Evolutionary conservation across 2,113 vertebrate species (phyloP).

Genomic region (Lophura nycthemera): DNA sequence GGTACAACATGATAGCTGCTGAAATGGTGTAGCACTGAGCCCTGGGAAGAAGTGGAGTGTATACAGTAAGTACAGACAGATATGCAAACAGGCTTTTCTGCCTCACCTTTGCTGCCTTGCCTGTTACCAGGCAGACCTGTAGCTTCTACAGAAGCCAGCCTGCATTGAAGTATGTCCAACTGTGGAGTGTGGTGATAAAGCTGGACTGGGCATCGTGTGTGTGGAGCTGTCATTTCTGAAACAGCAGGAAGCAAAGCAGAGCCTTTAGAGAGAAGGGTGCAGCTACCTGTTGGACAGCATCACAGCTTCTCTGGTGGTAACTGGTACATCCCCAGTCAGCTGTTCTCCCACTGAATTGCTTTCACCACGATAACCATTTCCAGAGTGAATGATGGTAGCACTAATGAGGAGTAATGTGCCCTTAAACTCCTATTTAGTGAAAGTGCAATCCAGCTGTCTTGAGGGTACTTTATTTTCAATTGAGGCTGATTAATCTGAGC

Average conservation of each 20-base stretch:
- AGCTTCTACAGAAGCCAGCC: background rate
- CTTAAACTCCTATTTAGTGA: background rate
- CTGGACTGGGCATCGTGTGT: accelerated
- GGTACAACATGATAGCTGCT: accelerated
- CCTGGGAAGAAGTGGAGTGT: background rate
- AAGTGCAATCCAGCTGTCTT: background rate
- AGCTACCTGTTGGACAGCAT: background rate
- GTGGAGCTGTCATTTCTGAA: background rate
- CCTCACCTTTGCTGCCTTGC: accelerated
- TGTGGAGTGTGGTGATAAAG: accelerated
- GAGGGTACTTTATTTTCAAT: background rate
- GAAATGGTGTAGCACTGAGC: background rate
- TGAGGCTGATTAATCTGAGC: background rate
- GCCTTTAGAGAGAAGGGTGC: background rate
- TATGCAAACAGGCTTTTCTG: background rate
- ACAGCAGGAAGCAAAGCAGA: background rate
- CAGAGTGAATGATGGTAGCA: too few species aligned
- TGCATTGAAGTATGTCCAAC: accelerated
- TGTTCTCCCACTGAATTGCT: background rate
- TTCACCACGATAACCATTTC: background rate
- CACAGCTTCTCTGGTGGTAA: background rate
- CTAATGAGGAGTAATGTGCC: background rate
- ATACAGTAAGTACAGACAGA: background rate
- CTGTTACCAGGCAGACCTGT: background rate
- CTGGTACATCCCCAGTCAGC: background rate